phyloP scores from a whole-genome alignment of 2,888 invertebrate species.

The Dicycla oo region DNA sequence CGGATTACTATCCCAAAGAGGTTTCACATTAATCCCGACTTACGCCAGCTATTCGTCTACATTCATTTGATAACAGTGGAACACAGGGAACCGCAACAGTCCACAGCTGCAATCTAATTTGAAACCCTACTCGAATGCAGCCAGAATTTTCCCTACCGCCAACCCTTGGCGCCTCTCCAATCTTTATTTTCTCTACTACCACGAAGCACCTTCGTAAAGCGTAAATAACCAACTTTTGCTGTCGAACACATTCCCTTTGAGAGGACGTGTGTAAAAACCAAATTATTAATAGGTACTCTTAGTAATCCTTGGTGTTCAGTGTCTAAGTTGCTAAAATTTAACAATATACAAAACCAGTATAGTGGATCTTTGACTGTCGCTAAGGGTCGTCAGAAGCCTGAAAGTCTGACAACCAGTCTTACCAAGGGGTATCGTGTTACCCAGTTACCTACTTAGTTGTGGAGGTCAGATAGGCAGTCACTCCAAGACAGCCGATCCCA shows the following conservation, averaged over 20 bases:
- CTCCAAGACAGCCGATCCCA: no score
- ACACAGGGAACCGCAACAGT: conserved; percentile 58
- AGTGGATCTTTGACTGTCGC: no score
- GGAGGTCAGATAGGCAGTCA: no score
- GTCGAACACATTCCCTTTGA: conserved; percentile 77
- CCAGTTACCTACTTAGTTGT: no score
- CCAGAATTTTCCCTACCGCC: conserved; percentile 70
- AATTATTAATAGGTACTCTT: conserved; percentile 21
- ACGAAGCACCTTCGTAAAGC: conserved; percentile 74
- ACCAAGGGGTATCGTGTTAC: no score
- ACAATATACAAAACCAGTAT: background rate
- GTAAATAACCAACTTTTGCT: conserved; percentile 78
- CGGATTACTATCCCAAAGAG: conserved; percentile 49
- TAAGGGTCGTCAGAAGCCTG: no score
- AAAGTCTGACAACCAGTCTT: no score
- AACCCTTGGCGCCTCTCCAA: conserved; percentile 80
- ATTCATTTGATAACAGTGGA: conserved; percentile 61
- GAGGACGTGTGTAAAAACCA: conserved; percentile 68
- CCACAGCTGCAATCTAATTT: conserved; percentile 75
- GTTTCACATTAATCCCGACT: conserved; percentile 51
- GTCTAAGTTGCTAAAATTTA: conserved; percentile 15
- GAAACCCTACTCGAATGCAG: conserved; percentile 75
- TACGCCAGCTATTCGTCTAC: conserved; percentile 55
- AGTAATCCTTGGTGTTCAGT: conserved; percentile 1
- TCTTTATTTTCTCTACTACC: conserved; percentile 76